Percentiles rank a stretch among this genome's conserved stretches.
Evolutionary conservation across 2,888 invertebrate genomes (phyloP).

Genomic region (Carabus problematicus): DNA sequence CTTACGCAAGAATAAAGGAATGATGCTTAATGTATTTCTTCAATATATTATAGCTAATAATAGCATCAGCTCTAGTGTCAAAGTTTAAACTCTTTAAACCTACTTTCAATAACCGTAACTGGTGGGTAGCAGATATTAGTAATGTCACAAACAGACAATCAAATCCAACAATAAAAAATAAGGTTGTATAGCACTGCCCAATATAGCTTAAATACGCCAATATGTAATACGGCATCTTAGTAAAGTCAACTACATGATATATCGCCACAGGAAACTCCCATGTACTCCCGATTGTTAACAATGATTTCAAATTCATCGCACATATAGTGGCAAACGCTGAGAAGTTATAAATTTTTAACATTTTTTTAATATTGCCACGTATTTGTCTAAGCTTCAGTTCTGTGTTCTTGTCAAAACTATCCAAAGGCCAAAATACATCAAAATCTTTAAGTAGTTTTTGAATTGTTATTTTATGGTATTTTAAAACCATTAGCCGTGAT

Average conservation of each 20-base stretch:
- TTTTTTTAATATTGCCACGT: neutral
- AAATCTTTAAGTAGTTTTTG: neutral
- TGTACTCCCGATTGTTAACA: conserved; percentile 3
- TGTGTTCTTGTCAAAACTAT: neutral
- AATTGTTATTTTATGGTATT: neutral
- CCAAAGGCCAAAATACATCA: neutral
- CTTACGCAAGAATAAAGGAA: conserved; percentile 10
- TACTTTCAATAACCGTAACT: neutral
- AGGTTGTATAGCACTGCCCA: neutral
- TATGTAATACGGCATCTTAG: neutral
- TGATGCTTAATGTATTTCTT: conserved; percentile 14
- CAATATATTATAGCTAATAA: neutral
- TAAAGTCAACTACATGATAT: conserved; percentile 10
- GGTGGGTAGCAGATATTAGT: neutral
- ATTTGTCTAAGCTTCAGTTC: neutral
- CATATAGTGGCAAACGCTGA: neutral
- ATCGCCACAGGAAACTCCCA: neutral
- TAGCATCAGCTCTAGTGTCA: neutral
- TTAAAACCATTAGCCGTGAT: neutral
- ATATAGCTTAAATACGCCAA: neutral
- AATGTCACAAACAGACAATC: conserved; percentile 9
- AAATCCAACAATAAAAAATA: neutral
- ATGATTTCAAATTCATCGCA: conserved; percentile 2
- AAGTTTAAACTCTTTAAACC: conserved; percentile 1
- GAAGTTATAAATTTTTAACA: neutral